Evolutionary conservation across 2,888 invertebrate genomes (phyloP).

Genomic region (Allygus modestus): DNA sequence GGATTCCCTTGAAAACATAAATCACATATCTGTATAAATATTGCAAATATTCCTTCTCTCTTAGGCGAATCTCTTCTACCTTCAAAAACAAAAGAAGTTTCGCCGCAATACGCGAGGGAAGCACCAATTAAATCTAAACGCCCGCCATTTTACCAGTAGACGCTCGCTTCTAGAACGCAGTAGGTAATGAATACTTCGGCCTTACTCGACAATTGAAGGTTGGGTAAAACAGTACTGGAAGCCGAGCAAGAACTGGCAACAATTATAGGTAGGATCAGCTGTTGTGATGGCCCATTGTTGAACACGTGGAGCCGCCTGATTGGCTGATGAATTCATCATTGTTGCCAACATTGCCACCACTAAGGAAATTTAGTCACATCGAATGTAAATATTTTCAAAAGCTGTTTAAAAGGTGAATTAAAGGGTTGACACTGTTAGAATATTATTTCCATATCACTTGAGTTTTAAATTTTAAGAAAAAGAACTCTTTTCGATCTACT

Average conservation of each 20-base stretch:
- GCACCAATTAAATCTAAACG: constrained; percentile 20
- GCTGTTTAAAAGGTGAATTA: too few relatives aligned
- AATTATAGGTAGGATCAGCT: constrained; percentile 47
- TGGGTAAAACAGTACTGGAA: constrained; percentile 12
- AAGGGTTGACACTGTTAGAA: too few relatives aligned
- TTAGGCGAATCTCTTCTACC: not conserved
- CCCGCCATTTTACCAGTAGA: constrained; percentile 42
- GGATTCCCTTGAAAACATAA: too few relatives aligned
- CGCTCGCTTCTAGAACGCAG: constrained; percentile 14
- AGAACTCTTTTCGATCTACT: too few relatives aligned
- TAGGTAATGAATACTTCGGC: constrained; percentile 31
- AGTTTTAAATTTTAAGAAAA: too few relatives aligned
- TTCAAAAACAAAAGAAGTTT: not conserved
- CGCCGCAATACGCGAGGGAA: constrained; percentile 9
- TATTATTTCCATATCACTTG: too few relatives aligned
- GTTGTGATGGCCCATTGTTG: constrained; percentile 45
- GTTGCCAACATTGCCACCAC: constrained; percentile 25
- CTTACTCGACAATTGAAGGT: constrained; percentile 34
- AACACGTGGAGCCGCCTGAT: constrained; percentile 48
- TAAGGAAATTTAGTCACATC: not conserved
- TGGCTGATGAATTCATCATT: constrained; percentile 49
- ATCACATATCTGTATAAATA: too few relatives aligned
- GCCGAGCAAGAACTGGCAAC: constrained; percentile 28
- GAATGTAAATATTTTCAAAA: not conserved
- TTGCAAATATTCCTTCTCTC: too few relatives aligned